Conservation (phyloP, 1,140 invertebrate species). For the Microplitis mediator region DNA sequence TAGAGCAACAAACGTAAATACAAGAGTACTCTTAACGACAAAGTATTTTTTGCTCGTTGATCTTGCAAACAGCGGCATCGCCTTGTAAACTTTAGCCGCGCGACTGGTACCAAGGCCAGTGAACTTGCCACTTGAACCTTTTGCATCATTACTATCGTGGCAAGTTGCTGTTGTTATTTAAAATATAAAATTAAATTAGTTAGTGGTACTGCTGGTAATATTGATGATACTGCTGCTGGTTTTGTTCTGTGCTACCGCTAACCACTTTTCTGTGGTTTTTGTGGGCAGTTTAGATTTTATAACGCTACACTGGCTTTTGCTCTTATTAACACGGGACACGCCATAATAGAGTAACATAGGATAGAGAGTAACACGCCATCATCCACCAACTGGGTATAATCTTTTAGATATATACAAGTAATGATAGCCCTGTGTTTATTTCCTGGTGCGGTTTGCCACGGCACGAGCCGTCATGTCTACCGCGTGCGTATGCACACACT, state of each 20-base stretch:
- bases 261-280: constrained; percentile 41
- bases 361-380: too few species aligned
- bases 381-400: constrained; percentile 21
- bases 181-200: neutral
- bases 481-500: neutral
- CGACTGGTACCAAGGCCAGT: constrained; percentile 41
- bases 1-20: too few species aligned
- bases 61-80: too few species aligned
- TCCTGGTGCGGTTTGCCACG: constrained; percentile 46
- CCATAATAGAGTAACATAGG: neutral
- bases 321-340: constrained; percentile 20
- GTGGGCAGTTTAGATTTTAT: constrained; percentile 48
- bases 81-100: neutral
- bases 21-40: too few species aligned
- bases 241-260: constrained; percentile 1
- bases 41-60: too few species aligned
- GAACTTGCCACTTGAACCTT: constrained; percentile 51
- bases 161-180: neutral
- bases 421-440: constrained; percentile 50
- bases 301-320: constrained; percentile 33
- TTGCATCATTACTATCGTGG: constrained; percentile 1
- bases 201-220: neutral
- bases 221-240: neutral
- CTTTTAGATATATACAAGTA: constrained; percentile 29
- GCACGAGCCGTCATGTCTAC: constrained; percentile 39